Base-by-base conservation (phyloP, 2,888 invertebrate species). In the Nineta flava region DNA sequence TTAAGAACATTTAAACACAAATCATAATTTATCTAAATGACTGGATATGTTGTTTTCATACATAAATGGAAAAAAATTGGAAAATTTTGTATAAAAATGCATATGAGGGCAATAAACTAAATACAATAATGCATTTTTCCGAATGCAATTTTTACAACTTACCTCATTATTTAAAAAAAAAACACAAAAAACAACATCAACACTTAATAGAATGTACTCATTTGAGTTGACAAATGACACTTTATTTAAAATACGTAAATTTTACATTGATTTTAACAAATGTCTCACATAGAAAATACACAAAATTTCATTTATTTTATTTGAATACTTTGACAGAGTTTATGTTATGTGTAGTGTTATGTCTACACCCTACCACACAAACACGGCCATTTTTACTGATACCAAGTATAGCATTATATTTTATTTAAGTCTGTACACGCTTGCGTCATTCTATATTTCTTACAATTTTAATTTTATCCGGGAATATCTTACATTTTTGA, bases 311-410 rank as follows among this genome's bases (percentile, higher is more conserved):
- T 38, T 38, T 38, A 15, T 38, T 38, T 38, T 38, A 38, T 38
- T 38, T 5, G 38, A 26, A 26, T 26, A 26, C 26, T 26, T 26
- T 7, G 7, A 26, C 26, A 26, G 26, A 26, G 26, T 26, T 26
- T 26, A 26, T 26, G 26, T 26, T 26, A 26, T 26, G 26, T 26
- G 38, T 38, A 13, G n/a, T 13, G 38, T 38, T 38, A n/a, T 35
- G 41, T 48, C 45, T 49, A 49, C 49, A 49, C 49, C 44, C 49
- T 45, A 44, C 45, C 26, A 49, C 32, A 49, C 49, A 31, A 41
- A 48, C 40, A 45, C 49, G 49, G 49, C 49, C 49, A 49, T 49
- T 49, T 49, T 45, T 49, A 26, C 31, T 49, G 49, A 49, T 44
- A 44, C 49, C 44, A 42, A 34, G 31, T 42, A 34, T 19, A 44